A percentile compares a stretch with the other conserved stretches of the same genome.
These are phyloP conservation scores for Hylaea fasciaria DNA, from an alignment of 2,888 invertebrate genomes.

Conservation along the genomic window DNA sequence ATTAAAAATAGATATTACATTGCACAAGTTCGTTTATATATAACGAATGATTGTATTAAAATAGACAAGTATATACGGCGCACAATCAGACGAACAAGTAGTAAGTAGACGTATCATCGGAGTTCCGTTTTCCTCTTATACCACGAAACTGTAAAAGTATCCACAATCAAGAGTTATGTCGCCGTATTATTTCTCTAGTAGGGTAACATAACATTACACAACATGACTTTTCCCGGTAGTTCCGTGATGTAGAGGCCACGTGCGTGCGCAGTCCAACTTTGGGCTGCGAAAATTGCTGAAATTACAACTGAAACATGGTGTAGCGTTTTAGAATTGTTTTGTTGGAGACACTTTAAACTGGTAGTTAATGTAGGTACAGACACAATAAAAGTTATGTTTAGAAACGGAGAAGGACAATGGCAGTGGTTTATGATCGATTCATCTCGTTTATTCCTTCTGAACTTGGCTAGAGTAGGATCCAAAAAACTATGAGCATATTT, in stretches of 20 bases:
- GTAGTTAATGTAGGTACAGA: neutral
- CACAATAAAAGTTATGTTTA: too few species aligned
- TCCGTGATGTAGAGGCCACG: constrained; percentile 8
- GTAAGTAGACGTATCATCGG: too few species aligned
- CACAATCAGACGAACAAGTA: too few species aligned
- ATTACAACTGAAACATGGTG: constrained; percentile 14
- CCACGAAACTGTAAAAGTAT: constrained; percentile 8
- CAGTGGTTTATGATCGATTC: too few species aligned
- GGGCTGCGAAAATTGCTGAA: constrained; percentile 10
- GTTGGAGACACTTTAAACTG: neutral
- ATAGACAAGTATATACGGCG: too few species aligned
- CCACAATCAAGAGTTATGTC: constrained; percentile 8
- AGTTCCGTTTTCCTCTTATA: constrained; percentile 5
- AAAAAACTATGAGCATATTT: too few species aligned
- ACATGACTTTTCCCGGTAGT: constrained; percentile 12
- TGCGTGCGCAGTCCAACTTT: constrained; percentile 17
- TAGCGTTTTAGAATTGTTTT: constrained; percentile 2
- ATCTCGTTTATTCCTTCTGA: too few species aligned
- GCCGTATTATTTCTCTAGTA: constrained; percentile 16
- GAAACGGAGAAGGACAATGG: too few species aligned
- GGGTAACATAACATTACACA: constrained; percentile 13
- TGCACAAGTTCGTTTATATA: too few species aligned
- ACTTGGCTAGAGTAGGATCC: too few species aligned
- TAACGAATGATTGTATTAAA: too few species aligned
- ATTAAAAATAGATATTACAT: too few species aligned